Percentiles rank a stretch among this genome's conserved stretches.
Conservation (phyloP, 1,140 invertebrate genomes). For the Capitella teleta region DNA sequence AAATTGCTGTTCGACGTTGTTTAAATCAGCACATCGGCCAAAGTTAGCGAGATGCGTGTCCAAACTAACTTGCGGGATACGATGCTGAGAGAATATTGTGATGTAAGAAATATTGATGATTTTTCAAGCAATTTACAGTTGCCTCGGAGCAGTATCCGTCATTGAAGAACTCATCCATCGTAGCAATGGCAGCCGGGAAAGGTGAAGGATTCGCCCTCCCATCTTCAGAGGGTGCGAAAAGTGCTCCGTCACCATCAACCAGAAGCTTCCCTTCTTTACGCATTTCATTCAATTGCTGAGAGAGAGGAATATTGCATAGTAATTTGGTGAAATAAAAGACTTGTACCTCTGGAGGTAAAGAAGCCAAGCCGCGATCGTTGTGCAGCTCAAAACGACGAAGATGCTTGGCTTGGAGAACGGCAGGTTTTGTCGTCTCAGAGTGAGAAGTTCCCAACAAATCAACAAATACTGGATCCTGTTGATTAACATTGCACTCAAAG, state of each 20-base stretch:
- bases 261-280: slow-evolving; percentile 23
- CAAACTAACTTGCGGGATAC: slow-evolving; percentile 32
- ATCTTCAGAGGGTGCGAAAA: slow-evolving; percentile 7
- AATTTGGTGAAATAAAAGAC: neutral
- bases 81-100: slow-evolving; percentile 27
- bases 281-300: slow-evolving; percentile 32
- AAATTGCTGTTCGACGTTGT: slow-evolving; percentile 27
- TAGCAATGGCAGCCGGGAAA: neutral
- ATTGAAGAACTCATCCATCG: slow-evolving; percentile 37
- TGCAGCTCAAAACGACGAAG: slow-evolving; percentile 26
- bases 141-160: slow-evolving; percentile 35
- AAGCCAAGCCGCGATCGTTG: slow-evolving; percentile 28
- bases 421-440: slow-evolving; percentile 33
- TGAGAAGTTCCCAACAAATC: slow-evolving; percentile 40
- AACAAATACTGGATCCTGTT: slow-evolving; percentile 35
- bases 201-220: neutral
- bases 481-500: no score
- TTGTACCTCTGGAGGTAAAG: slow-evolving; percentile 35
- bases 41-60: slow-evolving; percentile 33
- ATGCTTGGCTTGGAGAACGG: slow-evolving; percentile 30
- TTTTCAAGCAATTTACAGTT: slow-evolving; percentile 22
- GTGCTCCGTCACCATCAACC: slow-evolving; percentile 26
- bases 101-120: slow-evolving; percentile 10
- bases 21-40: slow-evolving; percentile 28
- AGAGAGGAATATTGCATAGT: slow-evolving; percentile 6